Percentiles rank a stretch among this genome's conserved stretches.
phyloP scores from a whole-genome alignment of 2,888 invertebrate genomes.

The Dynastes hyllus region DNA sequence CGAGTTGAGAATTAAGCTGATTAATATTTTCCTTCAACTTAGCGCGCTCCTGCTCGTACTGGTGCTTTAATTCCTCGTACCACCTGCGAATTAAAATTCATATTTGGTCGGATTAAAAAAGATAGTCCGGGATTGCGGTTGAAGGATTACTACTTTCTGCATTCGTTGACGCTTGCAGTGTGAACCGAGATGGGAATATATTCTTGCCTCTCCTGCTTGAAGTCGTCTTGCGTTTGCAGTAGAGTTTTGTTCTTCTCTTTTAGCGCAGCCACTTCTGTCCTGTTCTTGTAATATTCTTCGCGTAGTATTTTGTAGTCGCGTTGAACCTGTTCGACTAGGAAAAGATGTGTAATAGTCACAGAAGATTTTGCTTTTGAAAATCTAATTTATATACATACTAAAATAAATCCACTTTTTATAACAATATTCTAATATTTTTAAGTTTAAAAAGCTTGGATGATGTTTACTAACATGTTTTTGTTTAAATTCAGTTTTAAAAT shows the following conservation, averaged over 20 bases:
- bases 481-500: too few relatives aligned
- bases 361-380: too few relatives aligned
- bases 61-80: constrained; percentile 83
- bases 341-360: background rate
- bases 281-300: constrained; percentile 76
- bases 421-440: background rate
- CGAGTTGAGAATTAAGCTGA: constrained; percentile 71
- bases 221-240: constrained; percentile 72
- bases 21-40: constrained; percentile 74
- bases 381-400: background rate
- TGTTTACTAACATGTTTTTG: too few relatives aligned
- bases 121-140: constrained; percentile 5
- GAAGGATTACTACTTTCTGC: constrained; percentile 74
- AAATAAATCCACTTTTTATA: background rate
- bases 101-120: constrained; percentile 42
- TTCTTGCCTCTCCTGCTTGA: constrained; percentile 73
- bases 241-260: constrained; percentile 76
- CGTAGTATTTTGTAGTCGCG: constrained; percentile 79
- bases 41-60: constrained; percentile 81
- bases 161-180: constrained; percentile 81
- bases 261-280: constrained; percentile 75
- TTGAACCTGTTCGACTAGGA: constrained; percentile 77
- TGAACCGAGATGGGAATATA: constrained; percentile 79
- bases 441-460: too few relatives aligned
- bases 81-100: constrained; percentile 70